Base-by-base conservation (phyloP, 2,888 invertebrate species). In the Galeruca laticollis region DNA sequence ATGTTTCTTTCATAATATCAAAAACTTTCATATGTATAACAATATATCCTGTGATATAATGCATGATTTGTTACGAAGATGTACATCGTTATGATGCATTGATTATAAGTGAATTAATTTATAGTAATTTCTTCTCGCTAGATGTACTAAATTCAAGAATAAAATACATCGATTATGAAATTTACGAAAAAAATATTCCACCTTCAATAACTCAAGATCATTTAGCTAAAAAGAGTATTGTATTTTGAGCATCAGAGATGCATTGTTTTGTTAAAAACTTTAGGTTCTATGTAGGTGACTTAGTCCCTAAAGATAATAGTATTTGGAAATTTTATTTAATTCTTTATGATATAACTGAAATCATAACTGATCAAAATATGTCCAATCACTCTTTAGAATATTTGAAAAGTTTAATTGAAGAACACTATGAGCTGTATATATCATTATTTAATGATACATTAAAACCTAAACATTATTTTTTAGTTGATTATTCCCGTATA, bases 201-300 rank as follows among this genome's bases (percentile, higher is more conserved):
- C 66, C 66, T 37, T 18, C 13, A 66, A 66, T 66, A 21, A 61
- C 60, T 57, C 60, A 13, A 13, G 60, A 54, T 52, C 69, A 71
- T 10, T 43, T 73, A 21, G 63, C 47, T 37, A 69, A 69, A 62
- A 65, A 59, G 6, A 26, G 21, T n/a, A 13, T 71, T 13, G 69
- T 54, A 8, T 68, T 68, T 49, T 37, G 47, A 47, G 71, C 73
- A 35, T 70, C 69, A 18, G 70, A 73, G 62, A 73, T 73, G 73
- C 11, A 69, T 13, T 15, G 69, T 9, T 15, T 73, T 31, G 33
- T 35, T 15, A 33, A 51, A 51, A 68, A 70, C 56, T 68, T 73
- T 60, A 52, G 67, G 18, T 21, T 73, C 11, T 37, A 70, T 20
- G 47, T 73, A 18, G 70, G 70, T 59, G 73, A 73, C 56, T 43